Base-by-base conservation (phyloP, 2,797 vertebrate species). In the Okamejei kenojei region DNA sequence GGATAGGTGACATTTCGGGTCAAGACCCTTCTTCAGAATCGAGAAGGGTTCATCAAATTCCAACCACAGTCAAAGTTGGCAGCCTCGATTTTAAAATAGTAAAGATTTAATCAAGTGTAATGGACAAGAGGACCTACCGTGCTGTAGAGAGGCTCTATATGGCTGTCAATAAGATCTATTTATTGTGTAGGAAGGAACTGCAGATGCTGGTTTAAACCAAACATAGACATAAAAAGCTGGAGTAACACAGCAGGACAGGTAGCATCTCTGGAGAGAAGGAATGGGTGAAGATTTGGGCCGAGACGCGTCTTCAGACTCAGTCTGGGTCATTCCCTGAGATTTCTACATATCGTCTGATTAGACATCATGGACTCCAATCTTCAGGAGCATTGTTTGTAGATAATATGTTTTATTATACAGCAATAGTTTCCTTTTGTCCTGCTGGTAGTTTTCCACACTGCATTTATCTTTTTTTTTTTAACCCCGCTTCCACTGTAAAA, bases 391-490 rank as follows among this genome's bases (percentile, higher is more conserved):
- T 29, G n/a, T 88, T 65, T 32, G 61, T 88, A 88, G 65, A 35
- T 88, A 35, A 21, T 35, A 9, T 88, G 2, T 86, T 32, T 21
- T n/a, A 29, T 32, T 35, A 32, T 68, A 19, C 23, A 35, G n/a
- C 84, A 88, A 88, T 88, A 35, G 32, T 35, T 88, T 35, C 77
- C 77, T 78, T 78, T 78, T 78, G 15, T 78, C 77, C 15, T 88
- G 61, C 84, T 88, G 84, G 84, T 88, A 88, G 61, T 88, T 88
- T 88, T 88, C 84, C 84, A 88, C 84, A 68, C 17, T 9, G 32
- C 10, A 15, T 26, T 84, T 84, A 61, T 15, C n/a, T 65, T 4
- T 35, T 6, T 32, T 32, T 58, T 7, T 21, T 8, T 68, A 84
- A n/a, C 65, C 68, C 84, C 17, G 7, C 17, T 68, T 35, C 19